Percentiles rank a stretch among this genome's conserved stretches.
Evolutionary conservation across 2,888 invertebrate genomes (phyloP).

Genomic region (Agrypnus murinus): DNA sequence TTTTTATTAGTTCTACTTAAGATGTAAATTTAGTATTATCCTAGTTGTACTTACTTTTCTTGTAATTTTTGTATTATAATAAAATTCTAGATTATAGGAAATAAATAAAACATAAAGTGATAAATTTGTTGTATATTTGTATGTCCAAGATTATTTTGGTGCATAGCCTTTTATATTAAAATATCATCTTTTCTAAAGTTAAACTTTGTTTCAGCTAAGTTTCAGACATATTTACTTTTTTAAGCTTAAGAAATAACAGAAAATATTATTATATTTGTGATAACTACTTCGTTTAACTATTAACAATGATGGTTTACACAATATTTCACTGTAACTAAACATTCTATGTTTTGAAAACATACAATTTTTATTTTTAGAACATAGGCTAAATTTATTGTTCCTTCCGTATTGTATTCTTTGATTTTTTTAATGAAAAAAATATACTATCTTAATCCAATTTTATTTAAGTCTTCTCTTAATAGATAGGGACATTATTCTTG

Average conservation of each 20-base stretch:
- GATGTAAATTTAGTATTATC: neutral
- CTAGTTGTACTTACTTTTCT: constrained; percentile 1
- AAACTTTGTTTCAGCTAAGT: neutral
- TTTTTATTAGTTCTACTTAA: neutral
- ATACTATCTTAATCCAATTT: too few species aligned
- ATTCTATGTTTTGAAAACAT: neutral
- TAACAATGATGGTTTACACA: constrained; percentile 12
- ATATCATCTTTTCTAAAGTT: constrained; percentile 14
- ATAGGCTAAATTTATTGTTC: neutral
- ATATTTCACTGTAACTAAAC: constrained; percentile 1
- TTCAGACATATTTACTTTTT: neutral
- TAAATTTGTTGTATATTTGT: constrained; percentile 24
- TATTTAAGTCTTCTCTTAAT: too few species aligned
- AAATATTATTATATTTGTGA: neutral
- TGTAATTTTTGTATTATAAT: constrained; percentile 9
- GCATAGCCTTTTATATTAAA: constrained; percentile 6
- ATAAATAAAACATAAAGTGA: constrained; percentile 7
- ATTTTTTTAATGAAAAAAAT: too few species aligned
- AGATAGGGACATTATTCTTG: too few species aligned
- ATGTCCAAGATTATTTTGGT: constrained; percentile 13
- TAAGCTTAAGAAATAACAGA: constrained; percentile 7
- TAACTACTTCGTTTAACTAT: constrained; percentile 10
- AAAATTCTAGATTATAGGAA: neutral
- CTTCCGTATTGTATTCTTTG: neutral
- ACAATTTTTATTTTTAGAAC: constrained; percentile 6